Evolutionary conservation across 2,888 invertebrate genomes (phyloP), one percentile per base, ranked within the genome.

Genomic region (Drosophila affinis): DNA sequence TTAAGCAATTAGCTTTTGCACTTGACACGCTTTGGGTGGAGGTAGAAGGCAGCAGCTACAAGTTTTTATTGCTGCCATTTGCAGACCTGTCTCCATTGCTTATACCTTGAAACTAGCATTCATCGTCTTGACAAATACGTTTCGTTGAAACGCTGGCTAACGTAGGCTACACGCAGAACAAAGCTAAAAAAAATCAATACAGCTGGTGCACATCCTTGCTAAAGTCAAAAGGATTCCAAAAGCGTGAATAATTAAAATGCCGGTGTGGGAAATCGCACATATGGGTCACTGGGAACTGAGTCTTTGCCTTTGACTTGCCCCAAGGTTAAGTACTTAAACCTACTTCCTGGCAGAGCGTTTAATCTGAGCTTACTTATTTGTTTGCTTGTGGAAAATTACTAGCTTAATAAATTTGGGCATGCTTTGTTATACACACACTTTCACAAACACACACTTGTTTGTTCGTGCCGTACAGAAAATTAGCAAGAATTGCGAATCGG

Each of bases 21-120:
- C 83, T 87, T 87, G 83, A 84, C 83, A 87, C 63, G 76, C 68
- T 83, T 82, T 53, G 45, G 46, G 53, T 54, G 48, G 48, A 44
- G 32, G 46, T 24, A 47, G 32, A 49, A 54, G n/a, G 32, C 21
- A 49, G 47, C 32, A 47, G 47, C 51, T 47, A 17, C 12, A 48
- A 51, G 47, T 48, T 10, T 68, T 68, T 65, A 54, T 63, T 54
- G 48, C 21, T 39, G 39, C 39, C n/a, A 39, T 39, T 39, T n/a
- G 39, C 53, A 44, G 48, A 63, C 54, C 63, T 44, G 64, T 54
- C 14, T 51, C 24, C 9, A 51, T 27, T 39, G 14, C 39, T n/a
- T n/a, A 39, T 6, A 39, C 39, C 49, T 12, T 17, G 18, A 14
- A 24, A 12, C 12, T 9, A n/a, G 18, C 64, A 32, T 55, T 56